These are phyloP conservation scores for Stratiomys singularior DNA, from an alignment of 2,888 invertebrate species.

Conservation along the genomic window DNA sequence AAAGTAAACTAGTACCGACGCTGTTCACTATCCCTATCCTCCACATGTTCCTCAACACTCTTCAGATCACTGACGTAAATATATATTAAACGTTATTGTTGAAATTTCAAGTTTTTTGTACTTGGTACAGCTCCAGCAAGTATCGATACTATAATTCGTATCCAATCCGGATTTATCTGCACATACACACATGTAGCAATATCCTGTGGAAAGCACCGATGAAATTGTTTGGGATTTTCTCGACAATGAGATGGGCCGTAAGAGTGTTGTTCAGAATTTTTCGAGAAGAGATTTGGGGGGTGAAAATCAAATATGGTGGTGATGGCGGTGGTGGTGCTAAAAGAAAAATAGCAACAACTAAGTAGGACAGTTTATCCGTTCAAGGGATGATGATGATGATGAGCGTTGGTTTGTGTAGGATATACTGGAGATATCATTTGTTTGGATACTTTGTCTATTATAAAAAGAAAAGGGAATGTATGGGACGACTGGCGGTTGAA, in stretches of 20 bases:
- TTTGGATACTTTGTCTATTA: slow-evolving; percentile 3
- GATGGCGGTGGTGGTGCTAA: background rate
- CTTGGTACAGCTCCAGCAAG: background rate
- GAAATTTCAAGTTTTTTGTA: background rate
- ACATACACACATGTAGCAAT: background rate
- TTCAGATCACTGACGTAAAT: no score
- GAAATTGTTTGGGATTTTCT: background rate
- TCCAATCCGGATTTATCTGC: background rate
- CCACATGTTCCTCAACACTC: no score
- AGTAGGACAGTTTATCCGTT: background rate
- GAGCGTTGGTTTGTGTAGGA: background rate
- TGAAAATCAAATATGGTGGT: background rate
- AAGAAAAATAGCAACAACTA: background rate
- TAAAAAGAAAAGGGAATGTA: background rate
- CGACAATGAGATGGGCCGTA: background rate
- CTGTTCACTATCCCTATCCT: no score
- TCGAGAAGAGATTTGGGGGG: background rate
- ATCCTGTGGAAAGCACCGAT: slow-evolving; percentile 1
- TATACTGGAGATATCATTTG: background rate
- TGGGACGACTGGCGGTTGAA: background rate
- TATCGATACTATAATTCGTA: background rate
- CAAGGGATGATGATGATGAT: background rate
- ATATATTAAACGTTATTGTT: background rate
- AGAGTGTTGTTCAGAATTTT: background rate
- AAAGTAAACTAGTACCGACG: no score